A percentile compares a stretch with the other conserved stretches of the same genome.
phyloP scores from a whole-genome alignment of 2,797 vertebrate genomes.

The Brachyrhaphis roseni region DNA sequence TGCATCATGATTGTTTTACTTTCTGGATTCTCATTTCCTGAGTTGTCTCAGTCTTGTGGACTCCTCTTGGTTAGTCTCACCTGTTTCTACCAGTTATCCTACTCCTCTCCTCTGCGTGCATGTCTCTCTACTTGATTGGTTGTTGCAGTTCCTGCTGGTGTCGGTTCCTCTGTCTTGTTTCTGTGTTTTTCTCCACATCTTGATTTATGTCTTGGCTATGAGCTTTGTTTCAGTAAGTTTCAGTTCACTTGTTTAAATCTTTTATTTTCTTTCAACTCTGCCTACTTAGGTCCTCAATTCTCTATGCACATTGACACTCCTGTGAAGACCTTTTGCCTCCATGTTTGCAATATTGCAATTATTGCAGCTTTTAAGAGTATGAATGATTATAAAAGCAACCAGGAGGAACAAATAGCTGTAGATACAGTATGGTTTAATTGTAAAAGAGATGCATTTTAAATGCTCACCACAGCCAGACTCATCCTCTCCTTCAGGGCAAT shows the following conservation, averaged over 20 bases:
- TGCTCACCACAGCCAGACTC: slow-evolving; percentile 80
- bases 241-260: neutral
- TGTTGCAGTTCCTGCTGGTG: neutral
- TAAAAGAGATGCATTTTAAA: slow-evolving; percentile 1
- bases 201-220: neutral
- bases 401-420: neutral
- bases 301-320: neutral
- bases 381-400: neutral
- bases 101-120: neutral
- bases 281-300: neutral
- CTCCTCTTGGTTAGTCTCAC: neutral
- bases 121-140: neutral
- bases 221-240: neutral
- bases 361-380: neutral
- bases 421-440: neutral
- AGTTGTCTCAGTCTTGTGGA: neutral
- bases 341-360: neutral
- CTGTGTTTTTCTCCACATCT: neutral
- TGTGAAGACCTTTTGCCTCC: neutral
- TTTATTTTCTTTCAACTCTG: neutral
- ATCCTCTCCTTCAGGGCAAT: slow-evolving; percentile 80
- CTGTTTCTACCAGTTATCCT: neutral
- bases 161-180: neutral
- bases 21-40: neutral
- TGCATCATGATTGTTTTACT: neutral